Evolutionary conservation across 2,888 invertebrate genomes (phyloP).

Genomic region (Epinotia demarniana): DNA sequence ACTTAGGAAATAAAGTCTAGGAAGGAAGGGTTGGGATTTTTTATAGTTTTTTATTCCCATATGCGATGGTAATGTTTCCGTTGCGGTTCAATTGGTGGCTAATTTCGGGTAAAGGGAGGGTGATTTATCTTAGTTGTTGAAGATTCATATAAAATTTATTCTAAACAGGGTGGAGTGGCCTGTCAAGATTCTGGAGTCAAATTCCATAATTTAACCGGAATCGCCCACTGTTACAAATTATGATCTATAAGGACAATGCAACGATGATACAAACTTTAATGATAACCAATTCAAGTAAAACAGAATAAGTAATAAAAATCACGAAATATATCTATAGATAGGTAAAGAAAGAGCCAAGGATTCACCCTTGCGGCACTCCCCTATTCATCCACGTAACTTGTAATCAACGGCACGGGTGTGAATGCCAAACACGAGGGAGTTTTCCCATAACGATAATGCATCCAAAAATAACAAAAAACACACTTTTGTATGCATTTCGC

Average conservation of each 20-base stretch:
- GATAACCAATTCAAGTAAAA: not conserved
- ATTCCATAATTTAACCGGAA: not conserved
- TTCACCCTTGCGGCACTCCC: constrained; percentile 78
- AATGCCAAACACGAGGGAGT: constrained; percentile 77
- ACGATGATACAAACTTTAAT: not conserved
- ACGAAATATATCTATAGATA: not conserved
- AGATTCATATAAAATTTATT: constrained; percentile 45
- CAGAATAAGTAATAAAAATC: not conserved
- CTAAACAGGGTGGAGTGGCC: constrained; percentile 31
- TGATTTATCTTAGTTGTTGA: constrained; percentile 24
- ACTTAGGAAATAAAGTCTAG: constrained; percentile 38
- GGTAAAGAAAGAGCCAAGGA: constrained; percentile 67
- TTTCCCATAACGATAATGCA: constrained; percentile 83
- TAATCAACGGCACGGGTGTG: constrained; percentile 83
- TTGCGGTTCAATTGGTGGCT: constrained; percentile 52
- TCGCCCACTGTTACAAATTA: no score
- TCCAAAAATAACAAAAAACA: constrained; percentile 71
- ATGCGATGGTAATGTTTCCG: constrained; percentile 57
- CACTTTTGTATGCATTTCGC: constrained; percentile 66
- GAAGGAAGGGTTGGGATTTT: constrained; percentile 42
- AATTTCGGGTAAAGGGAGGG: constrained; percentile 50
- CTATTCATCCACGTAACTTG: constrained; percentile 71
- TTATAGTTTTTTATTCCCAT: constrained; percentile 38
- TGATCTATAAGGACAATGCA: not conserved
- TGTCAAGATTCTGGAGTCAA: not conserved